A percentile compares a stretch with the other conserved stretches of the same genome.
phyloP scores from a whole-genome alignment of 2,888 invertebrate genomes.

The Gonocerus acuteangulatus region DNA sequence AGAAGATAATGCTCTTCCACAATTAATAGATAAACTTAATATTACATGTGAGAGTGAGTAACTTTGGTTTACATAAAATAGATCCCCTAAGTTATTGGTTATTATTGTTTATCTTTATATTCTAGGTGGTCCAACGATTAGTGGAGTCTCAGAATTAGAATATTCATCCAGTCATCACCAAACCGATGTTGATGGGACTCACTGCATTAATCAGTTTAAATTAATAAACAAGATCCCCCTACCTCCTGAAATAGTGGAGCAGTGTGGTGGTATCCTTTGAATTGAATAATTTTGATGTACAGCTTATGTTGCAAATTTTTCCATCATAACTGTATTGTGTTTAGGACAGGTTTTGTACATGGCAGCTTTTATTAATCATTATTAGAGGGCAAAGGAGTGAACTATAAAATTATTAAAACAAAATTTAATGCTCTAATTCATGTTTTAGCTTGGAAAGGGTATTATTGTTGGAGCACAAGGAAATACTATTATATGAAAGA shows the following conservation, averaged over 20 bases:
- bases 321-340: too few relatives aligned
- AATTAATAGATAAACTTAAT: conserved; percentile 55
- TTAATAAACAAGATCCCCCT: conserved; percentile 77
- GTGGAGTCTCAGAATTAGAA: conserved; percentile 84
- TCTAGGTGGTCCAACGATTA: conserved; percentile 68
- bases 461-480: too few relatives aligned
- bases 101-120: conserved; percentile 7
- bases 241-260: conserved; percentile 89
- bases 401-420: too few relatives aligned
- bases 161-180: conserved; percentile 66
- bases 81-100: background rate
- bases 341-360: too few relatives aligned
- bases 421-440: too few relatives aligned
- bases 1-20: conserved; percentile 63
- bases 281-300: too few relatives aligned
- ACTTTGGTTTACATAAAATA: background rate
- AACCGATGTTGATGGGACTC: conserved; percentile 12
- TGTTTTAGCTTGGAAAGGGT: too few relatives aligned
- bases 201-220: conserved; percentile 64
- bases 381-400: too few relatives aligned
- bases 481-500: too few relatives aligned
- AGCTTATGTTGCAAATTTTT: too few relatives aligned
- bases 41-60: conserved; percentile 45
- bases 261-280: conserved; percentile 84
- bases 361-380: too few relatives aligned